Base-by-base conservation (phyloP, 2,113 vertebrate species). In the Protobothrops flavoviridis region DNA sequence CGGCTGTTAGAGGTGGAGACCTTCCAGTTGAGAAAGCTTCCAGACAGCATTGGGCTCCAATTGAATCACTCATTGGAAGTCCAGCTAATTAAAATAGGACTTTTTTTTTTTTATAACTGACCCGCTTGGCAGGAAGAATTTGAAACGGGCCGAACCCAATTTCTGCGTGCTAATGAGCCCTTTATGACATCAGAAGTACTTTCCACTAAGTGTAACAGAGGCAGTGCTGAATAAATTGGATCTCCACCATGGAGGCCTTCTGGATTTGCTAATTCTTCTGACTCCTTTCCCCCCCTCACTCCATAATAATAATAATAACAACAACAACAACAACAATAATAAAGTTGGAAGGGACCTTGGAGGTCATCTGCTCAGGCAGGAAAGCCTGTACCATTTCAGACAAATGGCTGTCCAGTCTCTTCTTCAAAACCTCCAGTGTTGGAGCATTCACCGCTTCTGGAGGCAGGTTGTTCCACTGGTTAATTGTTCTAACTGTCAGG, bases 191-290 rank as follows among this genome's bases (percentile, higher is more conserved):
- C 99, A 99, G 98, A 98, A 98, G 97, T 99, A 98, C 98, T 99
- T 98, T 98, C 99, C 98, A 98, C 98, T 98, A 98, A 99, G 99
- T 99, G 99, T 98, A 98, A 50, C 98, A 98, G 98, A 98, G 98
- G 43, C 98, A 99, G 98, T 97, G 98, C 98, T 98, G 98, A 99
- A 99, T 99, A 98, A 99, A 99, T 99, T 99, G 99, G 99, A 99
- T 98, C 98, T 98, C 85, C 98, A 97, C 98, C 94, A 93, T 56
- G 96, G 97, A 95, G 97, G 96, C 98, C 97, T 98, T 97, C 91
- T 98, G 98, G 97, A 98, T 98, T 98, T 98, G 97, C 97, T 99
- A 98, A 99, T 98, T 96, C 95, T 96, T 94, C 93, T 93, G 95
- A 96, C 96, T 97, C 97, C 96, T 94, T 94, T 1, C 0, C 9